Evolutionary conservation across 2,888 invertebrate species (phyloP), one percentile per base, ranked within the genome.

Genomic region (Pinctada fucata): DNA sequence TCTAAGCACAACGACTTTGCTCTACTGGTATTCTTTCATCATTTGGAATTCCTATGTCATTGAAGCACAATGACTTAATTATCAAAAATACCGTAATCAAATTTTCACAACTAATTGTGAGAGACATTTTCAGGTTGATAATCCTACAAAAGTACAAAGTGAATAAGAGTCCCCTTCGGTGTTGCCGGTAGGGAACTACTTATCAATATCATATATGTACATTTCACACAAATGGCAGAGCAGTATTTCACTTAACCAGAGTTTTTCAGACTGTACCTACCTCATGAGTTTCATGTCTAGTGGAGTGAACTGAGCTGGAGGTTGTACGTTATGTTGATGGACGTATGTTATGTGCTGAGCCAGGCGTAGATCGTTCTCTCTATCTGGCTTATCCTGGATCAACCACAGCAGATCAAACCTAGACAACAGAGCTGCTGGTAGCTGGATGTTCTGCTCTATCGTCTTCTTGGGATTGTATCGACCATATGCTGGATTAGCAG

Each of bases 341-440:
- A 99, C 99, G 92, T 97, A 98, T 0, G 99, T 97, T 79, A 99
- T 99, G 93, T 99, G 99, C 92, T 98, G 96, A 10, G 99, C 99
- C 79, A 99, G 94, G 88, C 97, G 94, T 48, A 95, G 93, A 93
- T 96, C 96, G 87, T 95, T 95, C 76, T 95, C 95, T 74, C 94
- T 93, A 89, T 96, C 94, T 1, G 95, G 94, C 85, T 94, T 94
- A 91, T 96, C 96, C 88, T 97, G 97, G 84, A 99, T 97, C 50
- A 99, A 94, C 99, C 99, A 99, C 2, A 99, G 94, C 67, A 99
- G 93, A 93, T 99, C 99, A 92, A 99, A 99, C 86, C 99, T 95
- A 2, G 99, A 99, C 16, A 99, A 94, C 58, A 99, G 93, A 0
- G 99, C 99, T 6, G 99, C 99, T 0, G 99, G 99, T 81, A 99